Evolutionary conservation across 2,888 invertebrate species (phyloP).

Genomic region (Clunio marinus): DNA sequence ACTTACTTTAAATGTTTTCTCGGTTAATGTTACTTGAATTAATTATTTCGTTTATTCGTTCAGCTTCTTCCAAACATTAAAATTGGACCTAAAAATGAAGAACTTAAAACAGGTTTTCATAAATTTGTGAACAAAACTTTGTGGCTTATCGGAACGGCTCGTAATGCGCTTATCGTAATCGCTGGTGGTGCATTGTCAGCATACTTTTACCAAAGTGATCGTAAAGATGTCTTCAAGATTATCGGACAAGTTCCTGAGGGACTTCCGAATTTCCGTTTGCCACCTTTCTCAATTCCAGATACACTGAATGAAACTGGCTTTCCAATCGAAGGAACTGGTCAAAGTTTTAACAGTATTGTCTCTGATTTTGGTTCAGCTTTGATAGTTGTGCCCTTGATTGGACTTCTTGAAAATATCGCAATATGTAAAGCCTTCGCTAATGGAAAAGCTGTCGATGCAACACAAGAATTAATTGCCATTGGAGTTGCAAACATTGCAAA

Average conservation of each 20-base stretch:
- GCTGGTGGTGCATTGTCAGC: slow-evolving; percentile 64
- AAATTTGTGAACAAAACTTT: slow-evolving; percentile 61
- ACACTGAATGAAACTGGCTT: slow-evolving; percentile 57
- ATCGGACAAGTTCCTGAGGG: slow-evolving; percentile 73
- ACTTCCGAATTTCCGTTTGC: slow-evolving; percentile 62
- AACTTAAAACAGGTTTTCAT: slow-evolving; percentile 56
- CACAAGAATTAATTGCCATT: slow-evolving; percentile 85
- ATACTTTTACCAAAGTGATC: slow-evolving; percentile 56
- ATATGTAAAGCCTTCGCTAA: slow-evolving; percentile 84
- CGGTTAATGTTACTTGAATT: slow-evolving; percentile 28
- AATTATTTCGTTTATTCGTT: too few relatives aligned
- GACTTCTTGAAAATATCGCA: slow-evolving; percentile 84
- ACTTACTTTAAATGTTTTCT: neutral
- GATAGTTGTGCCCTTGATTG: slow-evolving; percentile 80
- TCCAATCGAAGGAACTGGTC: slow-evolving; percentile 40
- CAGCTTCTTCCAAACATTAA: slow-evolving; percentile 62
- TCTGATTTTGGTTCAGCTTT: slow-evolving; percentile 78
- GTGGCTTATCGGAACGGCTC: slow-evolving; percentile 74
- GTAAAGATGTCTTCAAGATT: slow-evolving; percentile 59
- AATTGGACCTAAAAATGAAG: slow-evolving; percentile 57
- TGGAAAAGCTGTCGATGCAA: slow-evolving; percentile 80
- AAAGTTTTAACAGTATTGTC: slow-evolving; percentile 65
- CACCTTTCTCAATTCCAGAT: slow-evolving; percentile 62
- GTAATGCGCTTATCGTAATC: slow-evolving; percentile 80
- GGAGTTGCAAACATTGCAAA: slow-evolving; percentile 77